phyloP scores from a whole-genome alignment of 1,140 invertebrate genomes.

The Drosophila ohnishii region DNA sequence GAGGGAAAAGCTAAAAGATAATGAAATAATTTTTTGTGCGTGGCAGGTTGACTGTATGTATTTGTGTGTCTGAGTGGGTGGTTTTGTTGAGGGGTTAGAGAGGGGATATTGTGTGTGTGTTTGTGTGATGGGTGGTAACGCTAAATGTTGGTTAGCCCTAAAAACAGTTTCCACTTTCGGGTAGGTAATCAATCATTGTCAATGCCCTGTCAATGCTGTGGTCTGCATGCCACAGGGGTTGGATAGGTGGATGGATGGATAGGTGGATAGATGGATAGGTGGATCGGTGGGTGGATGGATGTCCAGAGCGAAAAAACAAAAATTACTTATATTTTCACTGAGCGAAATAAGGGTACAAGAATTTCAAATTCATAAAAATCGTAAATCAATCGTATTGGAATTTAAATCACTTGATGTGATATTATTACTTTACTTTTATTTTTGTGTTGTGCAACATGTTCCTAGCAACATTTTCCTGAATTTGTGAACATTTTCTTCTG shows the following conservation, averaged over 20 bases:
- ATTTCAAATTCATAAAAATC: not conserved
- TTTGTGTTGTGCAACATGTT: no score
- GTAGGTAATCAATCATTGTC: constrained; percentile 79
- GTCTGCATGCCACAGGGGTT: constrained; percentile 35
- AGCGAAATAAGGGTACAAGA: not conserved
- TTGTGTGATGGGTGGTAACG: constrained; percentile 31
- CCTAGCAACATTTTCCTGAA: not conserved
- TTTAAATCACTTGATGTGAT: not conserved
- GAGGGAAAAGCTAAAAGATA: constrained; percentile 68
- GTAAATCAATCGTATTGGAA: not conserved
- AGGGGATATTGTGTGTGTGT: constrained; percentile 8
- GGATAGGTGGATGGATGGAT: constrained; percentile 17
- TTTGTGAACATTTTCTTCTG: no score
- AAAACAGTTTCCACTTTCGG: constrained; percentile 68
- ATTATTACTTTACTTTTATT: no score
- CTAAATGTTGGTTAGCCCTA: constrained; percentile 59
- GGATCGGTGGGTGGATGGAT: constrained; percentile 23
- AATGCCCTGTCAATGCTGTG: constrained; percentile 77
- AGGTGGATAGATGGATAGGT: constrained; percentile 16
- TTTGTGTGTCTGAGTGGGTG: constrained; percentile 13
- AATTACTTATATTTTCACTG: constrained; percentile 49
- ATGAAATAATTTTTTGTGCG: constrained; percentile 69
- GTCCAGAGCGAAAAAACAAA: constrained; percentile 54
- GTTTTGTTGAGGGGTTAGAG: constrained; percentile 33
- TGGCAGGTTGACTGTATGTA: constrained; percentile 36